A percentile compares a stretch with the other conserved stretches of the same genome.
phyloP scores from a whole-genome alignment of 2,797 vertebrate genomes.

The Fratercula arctica region DNA sequence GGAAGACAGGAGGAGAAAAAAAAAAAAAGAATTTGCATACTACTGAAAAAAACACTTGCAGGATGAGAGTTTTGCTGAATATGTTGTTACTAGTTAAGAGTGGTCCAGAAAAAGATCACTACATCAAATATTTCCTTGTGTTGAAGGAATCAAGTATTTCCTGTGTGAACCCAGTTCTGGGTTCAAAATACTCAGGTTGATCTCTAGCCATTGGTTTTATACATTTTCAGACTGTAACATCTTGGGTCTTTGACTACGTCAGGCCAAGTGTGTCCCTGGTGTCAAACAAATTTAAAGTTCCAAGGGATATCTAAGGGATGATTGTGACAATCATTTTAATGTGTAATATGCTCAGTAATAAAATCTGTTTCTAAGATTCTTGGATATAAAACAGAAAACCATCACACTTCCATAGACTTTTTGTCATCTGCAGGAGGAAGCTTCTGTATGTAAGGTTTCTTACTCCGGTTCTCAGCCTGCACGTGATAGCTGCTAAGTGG shows the following conservation, averaged over 20 bases:
- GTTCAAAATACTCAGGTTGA: neutral
- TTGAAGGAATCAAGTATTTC: neutral
- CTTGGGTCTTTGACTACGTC: neutral
- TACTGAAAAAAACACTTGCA: neutral
- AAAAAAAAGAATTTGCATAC: neutral
- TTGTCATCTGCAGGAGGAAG: neutral
- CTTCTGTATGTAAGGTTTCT: neutral
- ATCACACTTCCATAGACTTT: accelerated
- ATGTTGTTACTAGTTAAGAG: neutral
- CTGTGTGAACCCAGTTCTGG: too few species aligned
- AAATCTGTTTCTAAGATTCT: neutral
- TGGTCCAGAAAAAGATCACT: neutral
- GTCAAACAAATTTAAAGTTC: neutral
- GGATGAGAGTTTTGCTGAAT: neutral
- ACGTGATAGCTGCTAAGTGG: neutral
- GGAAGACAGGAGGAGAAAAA: neutral
- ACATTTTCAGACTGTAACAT: neutral
- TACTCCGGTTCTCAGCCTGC: neutral
- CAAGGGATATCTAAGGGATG: neutral
- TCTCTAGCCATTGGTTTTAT: neutral
- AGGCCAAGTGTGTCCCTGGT: neutral
- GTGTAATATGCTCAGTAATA: neutral
- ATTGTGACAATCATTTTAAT: neutral
- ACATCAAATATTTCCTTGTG: too few species aligned
- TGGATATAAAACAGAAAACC: accelerated